Conservation (phyloP, 2,797 vertebrate species). For the Parauchenoglanis punctatus region DNA sequence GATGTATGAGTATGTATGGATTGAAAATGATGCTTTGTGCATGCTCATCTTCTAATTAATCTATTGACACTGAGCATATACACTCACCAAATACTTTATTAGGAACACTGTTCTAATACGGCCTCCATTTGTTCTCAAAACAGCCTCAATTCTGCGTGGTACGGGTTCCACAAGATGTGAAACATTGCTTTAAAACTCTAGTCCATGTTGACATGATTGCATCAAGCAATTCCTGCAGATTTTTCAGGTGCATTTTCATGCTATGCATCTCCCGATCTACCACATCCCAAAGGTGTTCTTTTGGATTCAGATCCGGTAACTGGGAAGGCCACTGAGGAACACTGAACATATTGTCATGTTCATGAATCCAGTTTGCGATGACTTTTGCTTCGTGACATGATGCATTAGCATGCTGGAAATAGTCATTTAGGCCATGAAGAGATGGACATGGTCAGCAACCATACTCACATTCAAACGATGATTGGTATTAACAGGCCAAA, state of each 20-base stretch:
- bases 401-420: neutral
- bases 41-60: neutral
- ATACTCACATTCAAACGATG: neutral
- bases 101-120: neutral
- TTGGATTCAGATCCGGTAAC: too few relatives aligned
- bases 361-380: neutral
- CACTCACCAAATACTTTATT: neutral
- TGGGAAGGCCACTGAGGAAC: neutral
- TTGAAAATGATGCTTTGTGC: neutral
- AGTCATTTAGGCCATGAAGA: neutral
- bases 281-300: neutral
- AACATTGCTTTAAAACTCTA: neutral
- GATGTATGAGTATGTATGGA: neutral
- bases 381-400: neutral
- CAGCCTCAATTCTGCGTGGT: neutral
- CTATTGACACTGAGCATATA: neutral
- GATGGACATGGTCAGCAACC: neutral
- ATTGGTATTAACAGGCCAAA: neutral
- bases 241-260: neutral
- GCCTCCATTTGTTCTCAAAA: neutral
- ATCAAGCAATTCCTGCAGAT: neutral
- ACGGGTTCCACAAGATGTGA: neutral
- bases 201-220: neutral
- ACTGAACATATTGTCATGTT: neutral
- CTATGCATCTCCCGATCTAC: neutral